These are phyloP conservation scores for Drosophila auraria DNA, from an alignment of 1,140 invertebrate species.

Conservation along the genomic window DNA sequence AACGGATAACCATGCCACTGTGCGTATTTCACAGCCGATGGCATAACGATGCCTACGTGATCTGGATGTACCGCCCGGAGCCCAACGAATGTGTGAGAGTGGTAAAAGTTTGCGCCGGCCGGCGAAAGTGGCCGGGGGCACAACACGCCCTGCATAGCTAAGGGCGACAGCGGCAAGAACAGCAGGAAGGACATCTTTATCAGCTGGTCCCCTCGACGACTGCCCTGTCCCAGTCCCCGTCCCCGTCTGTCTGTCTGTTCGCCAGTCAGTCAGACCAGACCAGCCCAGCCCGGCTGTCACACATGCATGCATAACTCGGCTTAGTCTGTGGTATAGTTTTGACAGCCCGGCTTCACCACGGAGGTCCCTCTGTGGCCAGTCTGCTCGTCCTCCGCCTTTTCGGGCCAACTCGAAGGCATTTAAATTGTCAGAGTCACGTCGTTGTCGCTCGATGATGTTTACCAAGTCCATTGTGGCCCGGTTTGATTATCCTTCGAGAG, in stretches of 20 bases:
- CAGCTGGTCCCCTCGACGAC: constrained; percentile 32
- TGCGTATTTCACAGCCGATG: constrained; percentile 50
- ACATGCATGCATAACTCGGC: constrained; percentile 69
- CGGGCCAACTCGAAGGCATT: constrained; percentile 45
- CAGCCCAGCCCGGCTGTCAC: constrained; percentile 14
- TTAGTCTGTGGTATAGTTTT: constrained; percentile 76
- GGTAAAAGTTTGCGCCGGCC: constrained; percentile 73
- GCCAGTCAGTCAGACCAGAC: constrained; percentile 1
- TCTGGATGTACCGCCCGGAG: constrained; percentile 57
- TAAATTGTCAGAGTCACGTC: constrained; percentile 73
- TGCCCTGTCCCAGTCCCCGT: background rate
- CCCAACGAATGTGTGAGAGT: constrained; percentile 58
- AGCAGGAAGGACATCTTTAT: constrained; percentile 79
- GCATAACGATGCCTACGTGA: constrained; percentile 80
- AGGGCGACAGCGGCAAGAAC: constrained; percentile 28
- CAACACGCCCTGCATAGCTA: constrained; percentile 71
- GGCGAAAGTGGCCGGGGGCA: constrained; percentile 71
- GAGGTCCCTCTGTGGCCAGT: constrained; percentile 8
- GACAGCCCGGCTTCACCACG: constrained; percentile 61
- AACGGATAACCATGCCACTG: constrained; percentile 24
- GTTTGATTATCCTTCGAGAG: constrained; percentile 58
- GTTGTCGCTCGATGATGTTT: constrained; percentile 64
- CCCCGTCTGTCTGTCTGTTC: constrained; percentile 3
- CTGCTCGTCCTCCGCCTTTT: background rate
- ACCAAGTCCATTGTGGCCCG: constrained; percentile 60